phyloP scores from a whole-genome alignment of 1,140 invertebrate genomes.

The Drosophila sproati region DNA sequence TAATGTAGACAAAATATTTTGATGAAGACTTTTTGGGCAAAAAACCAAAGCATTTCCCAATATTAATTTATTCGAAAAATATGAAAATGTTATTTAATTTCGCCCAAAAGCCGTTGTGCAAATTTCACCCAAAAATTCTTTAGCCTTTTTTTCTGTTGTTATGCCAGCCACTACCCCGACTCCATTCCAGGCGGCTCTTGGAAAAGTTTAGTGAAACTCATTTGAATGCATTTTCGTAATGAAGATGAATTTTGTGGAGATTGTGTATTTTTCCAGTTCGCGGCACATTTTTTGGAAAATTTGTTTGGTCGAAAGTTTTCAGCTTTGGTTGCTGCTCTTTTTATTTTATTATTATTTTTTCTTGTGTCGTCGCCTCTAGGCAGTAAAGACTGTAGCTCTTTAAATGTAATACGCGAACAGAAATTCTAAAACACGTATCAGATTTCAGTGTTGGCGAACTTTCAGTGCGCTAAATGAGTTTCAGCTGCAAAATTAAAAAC shows the following conservation, averaged over 20 bases:
- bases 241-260: conserved; percentile 74
- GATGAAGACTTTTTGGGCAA: conserved; percentile 6
- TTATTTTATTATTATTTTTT: conserved; percentile 6
- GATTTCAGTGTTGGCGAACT: conserved; percentile 64
- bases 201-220: conserved; percentile 53
- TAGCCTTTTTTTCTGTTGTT: conserved; percentile 23
- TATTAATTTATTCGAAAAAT: conserved; percentile 31
- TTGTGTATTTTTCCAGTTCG: conserved; percentile 82
- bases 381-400: conserved; percentile 32
- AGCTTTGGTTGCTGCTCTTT: conserved; percentile 28
- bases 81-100: conserved; percentile 56
- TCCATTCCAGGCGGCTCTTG: conserved; percentile 5
- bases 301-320: conserved; percentile 63
- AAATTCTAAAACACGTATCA: conserved; percentile 72
- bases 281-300: conserved; percentile 67
- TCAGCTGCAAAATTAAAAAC: conserved; percentile 81
- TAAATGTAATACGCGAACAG: conserved; percentile 77
- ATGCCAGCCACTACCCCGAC: not conserved
- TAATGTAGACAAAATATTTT: conserved; percentile 23
- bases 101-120: conserved; percentile 23
- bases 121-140: conserved; percentile 33
- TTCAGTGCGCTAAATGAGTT: conserved; percentile 80
- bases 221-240: conserved; percentile 78
- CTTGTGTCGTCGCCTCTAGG: conserved; percentile 5
- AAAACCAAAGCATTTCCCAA: conserved; percentile 3